Evolutionary conservation across 1,140 invertebrate species (phyloP).

Genomic region (Venustaconcha ellipsiformis): DNA sequence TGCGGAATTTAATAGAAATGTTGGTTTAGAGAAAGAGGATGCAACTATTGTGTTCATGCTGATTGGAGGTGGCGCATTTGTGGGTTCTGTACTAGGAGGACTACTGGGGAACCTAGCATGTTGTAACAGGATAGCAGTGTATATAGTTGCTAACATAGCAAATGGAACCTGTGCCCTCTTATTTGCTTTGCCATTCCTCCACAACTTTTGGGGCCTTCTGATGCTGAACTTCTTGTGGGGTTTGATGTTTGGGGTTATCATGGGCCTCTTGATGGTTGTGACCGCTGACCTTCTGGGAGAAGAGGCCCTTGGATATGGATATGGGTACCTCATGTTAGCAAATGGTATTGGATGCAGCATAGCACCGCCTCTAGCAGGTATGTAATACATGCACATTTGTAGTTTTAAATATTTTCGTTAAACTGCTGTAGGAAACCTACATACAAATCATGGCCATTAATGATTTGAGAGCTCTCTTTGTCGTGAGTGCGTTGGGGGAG

Average conservation of each 20-base stretch:
- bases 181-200: slow-evolving; percentile 32
- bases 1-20: slow-evolving; percentile 46
- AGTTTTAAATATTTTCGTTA: too few relatives aligned
- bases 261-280: slow-evolving; percentile 55
- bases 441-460: too few relatives aligned
- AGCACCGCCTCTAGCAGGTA: slow-evolving; percentile 60
- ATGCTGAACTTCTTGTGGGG: slow-evolving; percentile 38
- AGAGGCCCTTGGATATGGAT: slow-evolving; percentile 46
- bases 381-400: slow-evolving; percentile 7
- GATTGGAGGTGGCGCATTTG: slow-evolving; percentile 43
- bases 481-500: too few relatives aligned
- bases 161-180: slow-evolving; percentile 36
- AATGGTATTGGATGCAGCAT: slow-evolving; percentile 59
- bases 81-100: slow-evolving; percentile 53
- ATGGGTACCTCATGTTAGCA: slow-evolving; percentile 60
- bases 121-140: slow-evolving; percentile 43
- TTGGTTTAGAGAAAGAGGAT: slow-evolving; percentile 37
- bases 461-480: too few relatives aligned
- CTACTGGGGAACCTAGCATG: slow-evolving; percentile 46
- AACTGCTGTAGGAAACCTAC: too few relatives aligned
- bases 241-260: slow-evolving; percentile 51
- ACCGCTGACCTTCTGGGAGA: slow-evolving; percentile 54
- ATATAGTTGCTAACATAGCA: slow-evolving; percentile 44
- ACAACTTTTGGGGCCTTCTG: slow-evolving; percentile 26
- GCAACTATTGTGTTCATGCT: slow-evolving; percentile 40